Conservation (phyloP, 2,113 vertebrate genomes). For the Gnathonemus longibarbis region DNA sequence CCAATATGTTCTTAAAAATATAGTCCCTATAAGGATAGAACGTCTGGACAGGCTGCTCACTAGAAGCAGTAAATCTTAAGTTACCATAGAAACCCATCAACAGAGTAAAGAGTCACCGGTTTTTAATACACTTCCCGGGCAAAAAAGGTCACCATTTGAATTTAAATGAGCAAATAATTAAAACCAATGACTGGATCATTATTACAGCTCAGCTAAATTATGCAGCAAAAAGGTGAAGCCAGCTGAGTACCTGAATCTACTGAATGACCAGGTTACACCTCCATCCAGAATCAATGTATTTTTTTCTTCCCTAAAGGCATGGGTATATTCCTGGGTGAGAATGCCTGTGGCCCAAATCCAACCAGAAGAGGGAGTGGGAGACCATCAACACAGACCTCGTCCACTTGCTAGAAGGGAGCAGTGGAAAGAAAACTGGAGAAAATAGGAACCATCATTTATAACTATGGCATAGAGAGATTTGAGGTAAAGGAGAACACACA, state of each 20-base stretch:
- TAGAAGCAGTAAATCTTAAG: not conserved
- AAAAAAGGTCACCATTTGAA: not conserved
- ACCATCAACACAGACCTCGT: not conserved
- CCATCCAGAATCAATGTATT: too few species aligned
- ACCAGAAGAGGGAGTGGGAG: not conserved
- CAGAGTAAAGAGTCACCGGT: not conserved
- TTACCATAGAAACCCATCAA: not conserved
- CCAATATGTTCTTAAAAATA: not conserved
- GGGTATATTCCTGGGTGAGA: not conserved
- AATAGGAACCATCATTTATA: not conserved
- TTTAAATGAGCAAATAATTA: too few species aligned
- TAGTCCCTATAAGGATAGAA: not conserved
- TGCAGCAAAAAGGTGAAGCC: too few species aligned
- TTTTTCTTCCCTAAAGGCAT: too few species aligned
- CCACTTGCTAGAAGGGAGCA: not conserved
- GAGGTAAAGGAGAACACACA: not conserved
- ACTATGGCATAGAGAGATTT: not conserved
- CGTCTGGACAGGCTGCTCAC: not conserved
- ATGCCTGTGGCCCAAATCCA: conserved; percentile 3
- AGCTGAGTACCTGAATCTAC: too few species aligned
- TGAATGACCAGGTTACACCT: too few species aligned
- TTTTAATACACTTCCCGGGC: not conserved
- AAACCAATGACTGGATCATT: too few species aligned
- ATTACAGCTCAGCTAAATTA: too few species aligned
- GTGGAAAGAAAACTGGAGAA: conserved; percentile 16